Percentiles rank a stretch among this genome's conserved stretches.
These are phyloP conservation scores for Platypus cylindrus DNA, from an alignment of 2,888 invertebrate genomes.

Conservation along the genomic window DNA sequence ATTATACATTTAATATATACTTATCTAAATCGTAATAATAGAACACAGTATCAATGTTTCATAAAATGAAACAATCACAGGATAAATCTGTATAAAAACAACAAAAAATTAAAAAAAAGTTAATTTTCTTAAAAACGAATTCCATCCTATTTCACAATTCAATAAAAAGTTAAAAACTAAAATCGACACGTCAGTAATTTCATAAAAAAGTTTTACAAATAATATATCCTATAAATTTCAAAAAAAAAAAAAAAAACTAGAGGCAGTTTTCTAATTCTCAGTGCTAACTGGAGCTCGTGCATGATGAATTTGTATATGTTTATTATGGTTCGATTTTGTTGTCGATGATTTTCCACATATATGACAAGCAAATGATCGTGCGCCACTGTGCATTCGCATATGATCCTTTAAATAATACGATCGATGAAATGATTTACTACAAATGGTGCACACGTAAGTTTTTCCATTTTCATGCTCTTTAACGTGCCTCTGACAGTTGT, in stretches of 20 bases:
- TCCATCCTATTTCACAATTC: no score
- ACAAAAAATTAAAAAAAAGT: no score
- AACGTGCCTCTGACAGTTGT: constrained; percentile 77
- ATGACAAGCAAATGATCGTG: constrained; percentile 68
- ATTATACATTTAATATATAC: no score
- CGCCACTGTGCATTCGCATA: constrained; percentile 73
- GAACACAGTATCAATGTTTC: no score
- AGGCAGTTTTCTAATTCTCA: constrained; percentile 46
- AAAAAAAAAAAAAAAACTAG: constrained; percentile 7
- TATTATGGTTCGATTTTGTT: constrained; percentile 84
- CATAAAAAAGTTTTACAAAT: no score
- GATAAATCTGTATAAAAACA: no score
- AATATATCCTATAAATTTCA: no score
- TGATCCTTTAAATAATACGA: constrained; percentile 82
- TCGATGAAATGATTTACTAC: constrained; percentile 75
- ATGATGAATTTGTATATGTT: constrained; percentile 81
- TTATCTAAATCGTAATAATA: no score
- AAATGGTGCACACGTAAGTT: constrained; percentile 60
- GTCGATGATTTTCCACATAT: constrained; percentile 82
- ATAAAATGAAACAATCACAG: no score
- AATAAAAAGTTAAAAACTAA: no score
- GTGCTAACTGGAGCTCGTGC: constrained; percentile 77
- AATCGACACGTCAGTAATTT: no score
- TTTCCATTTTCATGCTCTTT: constrained; percentile 73
- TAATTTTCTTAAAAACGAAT: no score